Conservation (phyloP, 2,113 vertebrate species). For the Gorsachius goisagi region DNA sequence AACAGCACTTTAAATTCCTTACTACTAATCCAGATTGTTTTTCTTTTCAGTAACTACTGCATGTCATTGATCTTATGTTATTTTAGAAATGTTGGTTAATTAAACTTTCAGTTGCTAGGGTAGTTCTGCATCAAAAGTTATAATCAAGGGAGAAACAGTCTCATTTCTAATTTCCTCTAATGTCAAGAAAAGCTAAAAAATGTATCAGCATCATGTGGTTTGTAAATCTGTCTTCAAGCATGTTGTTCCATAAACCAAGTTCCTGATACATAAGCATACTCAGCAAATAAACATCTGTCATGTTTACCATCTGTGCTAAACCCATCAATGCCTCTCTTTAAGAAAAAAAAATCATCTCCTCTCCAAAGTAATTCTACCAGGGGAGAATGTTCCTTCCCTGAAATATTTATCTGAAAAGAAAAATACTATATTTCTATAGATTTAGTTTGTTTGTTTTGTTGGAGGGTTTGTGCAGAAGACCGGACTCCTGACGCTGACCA, state of each 20-base stretch:
- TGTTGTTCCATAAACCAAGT: background rate
- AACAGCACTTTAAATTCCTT: background rate
- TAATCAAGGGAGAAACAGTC: background rate
- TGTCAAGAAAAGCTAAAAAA: background rate
- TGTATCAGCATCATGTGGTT: background rate
- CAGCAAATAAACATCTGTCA: background rate
- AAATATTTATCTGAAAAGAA: background rate
- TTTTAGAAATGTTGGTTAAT: background rate
- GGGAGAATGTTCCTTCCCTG: background rate
- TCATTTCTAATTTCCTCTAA: background rate
- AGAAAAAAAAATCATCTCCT: background rate
- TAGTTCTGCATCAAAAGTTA: background rate
- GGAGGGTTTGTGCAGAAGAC: fast-evolving
- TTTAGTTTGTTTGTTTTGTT: background rate
- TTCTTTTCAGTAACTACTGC: background rate
- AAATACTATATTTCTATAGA: background rate
- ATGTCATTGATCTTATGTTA: background rate
- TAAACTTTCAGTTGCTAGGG: background rate
- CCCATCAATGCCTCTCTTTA: background rate
- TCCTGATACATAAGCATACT: background rate
- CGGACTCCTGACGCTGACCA: too few relatives aligned
- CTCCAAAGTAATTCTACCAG: background rate
- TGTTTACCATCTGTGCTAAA: background rate
- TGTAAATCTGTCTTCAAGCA: background rate
- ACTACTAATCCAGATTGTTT: background rate